Evolutionary conservation across 2,113 vertebrate species (phyloP), one percentile per base, ranked within the genome.

Genomic region (Anser cygnoides): DNA sequence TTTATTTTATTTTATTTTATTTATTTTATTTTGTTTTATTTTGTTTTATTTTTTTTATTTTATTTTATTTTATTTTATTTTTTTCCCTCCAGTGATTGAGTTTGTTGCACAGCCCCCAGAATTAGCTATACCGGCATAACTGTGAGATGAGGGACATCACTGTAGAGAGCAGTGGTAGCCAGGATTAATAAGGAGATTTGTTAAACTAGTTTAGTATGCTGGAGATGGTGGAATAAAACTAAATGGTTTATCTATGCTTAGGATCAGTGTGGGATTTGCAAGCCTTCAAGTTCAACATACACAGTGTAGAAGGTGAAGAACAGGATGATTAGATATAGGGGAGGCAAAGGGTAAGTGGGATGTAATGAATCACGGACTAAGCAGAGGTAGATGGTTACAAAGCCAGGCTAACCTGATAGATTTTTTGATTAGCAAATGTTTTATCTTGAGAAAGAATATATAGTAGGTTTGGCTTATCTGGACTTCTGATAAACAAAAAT

Each of bases 401-500:
- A 90, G 28, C 20, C 85, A 79, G 63, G 49, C n/a, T 87, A 55
- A 63, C 61, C 21, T 71, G 52, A 21, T 23, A 55, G 50, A 41
- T 37, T 70, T 76, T 92, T 50, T 80, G 44, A 84, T 90, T 55
- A 86, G 37, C 41, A 92, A 74, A 77, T 74, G 22, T 28, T 22
- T 77, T 77, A 55, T 92, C 76, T 74, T 94, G 63, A 33, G 0
- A 0, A 84, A 81, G 25, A 59, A 4, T 49, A 18, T 55, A n/a
- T 78, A 29, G 29, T 84, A 75, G 43, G 11, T 74, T 33, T 35
- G 71, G 66, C 90, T 90, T 59, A 62, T 84, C 46, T 63, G 46
- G 33, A 29, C 70, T 96, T 81, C 46, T 90, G 65, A 63, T 67
- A 78, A 88, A 89, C 68, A 95, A 89, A 90, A 95, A 43, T 72